Evolutionary conservation across 2,888 invertebrate species (phyloP).

Genomic region (Acanthosoma haemorrhoidale): DNA sequence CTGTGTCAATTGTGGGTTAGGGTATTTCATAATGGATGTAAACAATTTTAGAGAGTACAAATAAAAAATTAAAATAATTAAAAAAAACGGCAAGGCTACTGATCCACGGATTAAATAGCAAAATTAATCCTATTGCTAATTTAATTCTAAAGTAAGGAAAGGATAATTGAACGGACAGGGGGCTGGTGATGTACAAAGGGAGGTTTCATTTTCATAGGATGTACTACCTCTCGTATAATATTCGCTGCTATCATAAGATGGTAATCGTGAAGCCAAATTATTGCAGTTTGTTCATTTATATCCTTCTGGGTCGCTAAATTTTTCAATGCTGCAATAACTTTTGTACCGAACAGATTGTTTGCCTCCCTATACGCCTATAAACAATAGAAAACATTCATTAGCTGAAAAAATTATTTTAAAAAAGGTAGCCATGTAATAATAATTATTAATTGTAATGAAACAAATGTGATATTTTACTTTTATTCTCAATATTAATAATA

Average conservation of each 20-base stretch:
- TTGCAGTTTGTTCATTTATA: slow-evolving; percentile 52
- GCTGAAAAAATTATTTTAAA: too few relatives aligned
- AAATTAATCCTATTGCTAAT: too few relatives aligned
- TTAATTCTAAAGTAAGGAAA: background rate
- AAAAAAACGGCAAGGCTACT: too few relatives aligned
- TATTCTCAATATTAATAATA: background rate
- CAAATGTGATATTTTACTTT: background rate
- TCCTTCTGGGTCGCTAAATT: slow-evolving; percentile 26
- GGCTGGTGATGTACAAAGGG: background rate
- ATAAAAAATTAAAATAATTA: too few relatives aligned
- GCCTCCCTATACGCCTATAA: slow-evolving; percentile 67
- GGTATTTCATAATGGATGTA: too few relatives aligned
- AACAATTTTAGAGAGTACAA: too few relatives aligned
- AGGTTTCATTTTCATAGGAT: background rate
- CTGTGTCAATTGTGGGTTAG: background rate
- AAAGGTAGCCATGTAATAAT: background rate
- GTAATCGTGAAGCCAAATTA: slow-evolving; percentile 93
- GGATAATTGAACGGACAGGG: background rate
- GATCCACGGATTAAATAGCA: too few relatives aligned
- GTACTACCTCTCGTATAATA: slow-evolving; percentile 67
- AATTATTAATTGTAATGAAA: background rate
- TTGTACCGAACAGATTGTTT: slow-evolving; percentile 76
- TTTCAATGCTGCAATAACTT: slow-evolving; percentile 62
- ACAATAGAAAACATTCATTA: too few relatives aligned
- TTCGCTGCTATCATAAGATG: slow-evolving; percentile 89